Base-by-base conservation (phyloP, 2,888 invertebrate genomes). In the Anarsia innoxiella region DNA sequence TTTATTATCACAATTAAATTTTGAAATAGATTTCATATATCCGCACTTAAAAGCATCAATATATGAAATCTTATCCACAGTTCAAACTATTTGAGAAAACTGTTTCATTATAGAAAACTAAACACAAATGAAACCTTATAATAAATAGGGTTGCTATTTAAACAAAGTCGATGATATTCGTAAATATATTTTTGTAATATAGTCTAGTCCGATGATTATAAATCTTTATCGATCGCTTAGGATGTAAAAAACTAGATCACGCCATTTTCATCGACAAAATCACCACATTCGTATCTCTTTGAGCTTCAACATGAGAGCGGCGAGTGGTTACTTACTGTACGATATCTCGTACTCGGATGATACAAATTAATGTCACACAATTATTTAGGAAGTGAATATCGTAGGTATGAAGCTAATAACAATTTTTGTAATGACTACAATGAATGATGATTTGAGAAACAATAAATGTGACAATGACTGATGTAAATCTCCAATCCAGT, bases 1-100 rank as follows among this genome's bases (percentile, higher is more conserved):
- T 43, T 48, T 60, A 63, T 73, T 77, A 77, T 73, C 64, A 66
- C 67, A 61, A 39, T 36, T 30, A 32, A 31, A 31, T 36, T 36
- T 39, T 10, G 28, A 36, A 32, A 32, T 32, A 8, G 15, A 31
- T 13, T 27, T 28, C 31, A 36, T 36, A 28, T 32, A 30, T 35
- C 12, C 6, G 6, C 12, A 34, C 23, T 1, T 23, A 8, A 16
- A 2, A 31, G 14, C 12, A 13, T 37, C 12, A 14, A 37, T 32
- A 37, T 27, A 31, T 31, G 13, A 27, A 27, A n/a, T 19, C 3
- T 19, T 19, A 8, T 25, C 26, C 32, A 23, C 27, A 8, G 19
- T 28, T 15, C 13, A 35, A 28, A n/a, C 23, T 39, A 15, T 29
- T 36, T 33, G 31, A 23, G 31, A 11, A 13, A 26, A n/a, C 12